Evolutionary conservation across 2,113 vertebrate genomes (phyloP).

Genomic region (Hyla sarda): DNA sequence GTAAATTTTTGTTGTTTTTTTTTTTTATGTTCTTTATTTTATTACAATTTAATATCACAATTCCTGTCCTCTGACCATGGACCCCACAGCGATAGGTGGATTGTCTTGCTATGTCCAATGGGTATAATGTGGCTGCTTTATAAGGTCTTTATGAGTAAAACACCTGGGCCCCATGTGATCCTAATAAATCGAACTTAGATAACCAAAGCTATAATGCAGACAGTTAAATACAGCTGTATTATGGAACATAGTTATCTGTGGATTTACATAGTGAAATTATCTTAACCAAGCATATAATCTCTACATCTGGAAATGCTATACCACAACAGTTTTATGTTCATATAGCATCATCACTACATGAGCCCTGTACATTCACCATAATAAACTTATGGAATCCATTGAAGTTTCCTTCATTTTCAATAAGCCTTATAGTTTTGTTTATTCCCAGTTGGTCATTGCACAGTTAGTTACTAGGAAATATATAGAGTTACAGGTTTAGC

Average conservation of each 20-base stretch:
- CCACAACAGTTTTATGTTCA: neutral
- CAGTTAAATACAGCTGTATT: no score
- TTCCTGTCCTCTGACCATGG: neutral
- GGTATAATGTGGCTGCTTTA: neutral
- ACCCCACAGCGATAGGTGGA: neutral
- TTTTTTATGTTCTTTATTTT: no score
- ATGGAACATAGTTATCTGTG: neutral
- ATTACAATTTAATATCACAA: no score
- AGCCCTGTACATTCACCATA: neutral
- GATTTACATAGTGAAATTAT: neutral
- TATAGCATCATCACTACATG: no score
- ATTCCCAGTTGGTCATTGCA: neutral
- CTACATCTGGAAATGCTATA: neutral
- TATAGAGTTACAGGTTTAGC: neutral
- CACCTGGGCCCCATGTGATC: neutral
- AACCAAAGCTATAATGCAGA: no score
- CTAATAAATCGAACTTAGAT: neutral
- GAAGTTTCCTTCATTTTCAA: neutral
- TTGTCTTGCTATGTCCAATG: neutral
- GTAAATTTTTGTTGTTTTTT: no score
- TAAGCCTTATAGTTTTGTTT: neutral
- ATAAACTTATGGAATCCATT: neutral
- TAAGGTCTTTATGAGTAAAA: neutral
- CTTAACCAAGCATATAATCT: neutral
- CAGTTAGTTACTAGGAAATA: constrained; percentile 19